A percentile compares a stretch with the other conserved stretches of the same genome.
These are phyloP conservation scores for Simalia tracyae DNA, from an alignment of 2,797 vertebrate species.

Conservation along the genomic window DNA sequence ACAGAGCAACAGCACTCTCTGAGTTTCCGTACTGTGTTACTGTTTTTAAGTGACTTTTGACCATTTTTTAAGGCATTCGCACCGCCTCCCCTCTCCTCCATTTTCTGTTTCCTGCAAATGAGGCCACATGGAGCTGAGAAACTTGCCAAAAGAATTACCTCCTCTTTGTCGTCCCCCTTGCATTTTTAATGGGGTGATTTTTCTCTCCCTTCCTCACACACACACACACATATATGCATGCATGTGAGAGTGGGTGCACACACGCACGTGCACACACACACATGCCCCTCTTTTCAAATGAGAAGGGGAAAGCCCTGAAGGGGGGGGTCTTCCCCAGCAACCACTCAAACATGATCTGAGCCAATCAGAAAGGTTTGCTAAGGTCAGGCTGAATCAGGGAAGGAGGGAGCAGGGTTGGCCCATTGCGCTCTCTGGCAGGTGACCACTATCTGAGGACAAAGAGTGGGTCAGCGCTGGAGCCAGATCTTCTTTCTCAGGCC, in stretches of 20 bases:
- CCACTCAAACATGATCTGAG: conserved; percentile 60
- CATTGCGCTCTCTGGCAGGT: conserved; percentile 78
- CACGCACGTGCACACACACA: background rate
- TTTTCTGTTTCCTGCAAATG: conserved; percentile 27
- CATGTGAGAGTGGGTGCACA: background rate
- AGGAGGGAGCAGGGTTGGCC: conserved; percentile 51
- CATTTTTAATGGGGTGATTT: conserved; percentile 60
- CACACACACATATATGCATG: background rate
- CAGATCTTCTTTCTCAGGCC: conserved; percentile 76
- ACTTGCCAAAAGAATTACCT: conserved; percentile 36
- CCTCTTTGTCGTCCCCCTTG: conserved; percentile 42
- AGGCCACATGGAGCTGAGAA: conserved; percentile 26
- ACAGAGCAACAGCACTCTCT: background rate
- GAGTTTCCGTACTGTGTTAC: background rate
- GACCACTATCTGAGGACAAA: conserved; percentile 79
- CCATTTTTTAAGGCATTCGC: background rate
- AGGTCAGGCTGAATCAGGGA: conserved; percentile 58
- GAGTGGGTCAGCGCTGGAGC: conserved; percentile 74
- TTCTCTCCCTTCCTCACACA: conserved; percentile 20
- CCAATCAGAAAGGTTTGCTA: conserved; percentile 65
- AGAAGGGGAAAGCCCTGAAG: background rate
- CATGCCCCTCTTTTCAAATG: background rate
- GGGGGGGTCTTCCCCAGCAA: conserved; percentile 58
- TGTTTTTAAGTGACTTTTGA: background rate
- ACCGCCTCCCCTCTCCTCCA: background rate